Percentiles rank a stretch among this genome's conserved stretches.
Evolutionary conservation across 2,797 vertebrate species (phyloP).

Genomic region (Decapterus maruadsi): DNA sequence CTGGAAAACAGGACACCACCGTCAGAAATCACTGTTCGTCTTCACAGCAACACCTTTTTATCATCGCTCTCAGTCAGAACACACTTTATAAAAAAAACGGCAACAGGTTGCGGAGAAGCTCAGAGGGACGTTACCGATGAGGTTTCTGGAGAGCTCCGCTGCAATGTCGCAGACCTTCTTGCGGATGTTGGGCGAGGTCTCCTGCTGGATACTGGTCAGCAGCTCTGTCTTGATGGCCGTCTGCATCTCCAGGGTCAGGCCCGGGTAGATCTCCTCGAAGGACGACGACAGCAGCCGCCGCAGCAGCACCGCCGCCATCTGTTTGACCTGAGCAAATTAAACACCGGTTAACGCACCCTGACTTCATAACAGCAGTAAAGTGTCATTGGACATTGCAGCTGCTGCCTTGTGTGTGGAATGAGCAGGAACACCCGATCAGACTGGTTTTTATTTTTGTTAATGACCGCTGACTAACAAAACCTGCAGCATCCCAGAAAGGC

Average conservation of each 20-base stretch:
- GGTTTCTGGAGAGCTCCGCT: slow-evolving; percentile 95
- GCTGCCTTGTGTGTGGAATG: not conserved
- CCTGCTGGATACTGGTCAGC: slow-evolving; percentile 93
- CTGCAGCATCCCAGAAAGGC: slow-evolving; percentile 50
- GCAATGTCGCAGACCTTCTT: slow-evolving; percentile 98
- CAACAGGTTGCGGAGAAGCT: not conserved
- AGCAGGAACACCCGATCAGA: not conserved
- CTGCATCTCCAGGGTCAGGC: slow-evolving; percentile 92
- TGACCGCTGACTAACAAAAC: slow-evolving; percentile 14
- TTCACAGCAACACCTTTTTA: too few species aligned
- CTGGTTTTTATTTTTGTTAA: too few species aligned
- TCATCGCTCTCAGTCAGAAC: not conserved
- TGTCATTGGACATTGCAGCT: too few species aligned
- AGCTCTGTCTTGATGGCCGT: slow-evolving; percentile 94
- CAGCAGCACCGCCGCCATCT: slow-evolving; percentile 97
- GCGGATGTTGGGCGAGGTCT: slow-evolving; percentile 92
- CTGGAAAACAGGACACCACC: slow-evolving; percentile 70
- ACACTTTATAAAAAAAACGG: not conserved
- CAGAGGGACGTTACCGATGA: slow-evolving; percentile 87
- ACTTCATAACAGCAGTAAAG: not conserved
- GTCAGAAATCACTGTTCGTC: too few species aligned
- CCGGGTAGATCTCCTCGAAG: slow-evolving; percentile 96
- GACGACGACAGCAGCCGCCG: slow-evolving; percentile 95
- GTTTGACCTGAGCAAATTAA: slow-evolving; percentile 88
- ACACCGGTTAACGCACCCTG: not conserved